Evolutionary conservation across 2,888 invertebrate species (phyloP).

Genomic region (Tinea trinotella): DNA sequence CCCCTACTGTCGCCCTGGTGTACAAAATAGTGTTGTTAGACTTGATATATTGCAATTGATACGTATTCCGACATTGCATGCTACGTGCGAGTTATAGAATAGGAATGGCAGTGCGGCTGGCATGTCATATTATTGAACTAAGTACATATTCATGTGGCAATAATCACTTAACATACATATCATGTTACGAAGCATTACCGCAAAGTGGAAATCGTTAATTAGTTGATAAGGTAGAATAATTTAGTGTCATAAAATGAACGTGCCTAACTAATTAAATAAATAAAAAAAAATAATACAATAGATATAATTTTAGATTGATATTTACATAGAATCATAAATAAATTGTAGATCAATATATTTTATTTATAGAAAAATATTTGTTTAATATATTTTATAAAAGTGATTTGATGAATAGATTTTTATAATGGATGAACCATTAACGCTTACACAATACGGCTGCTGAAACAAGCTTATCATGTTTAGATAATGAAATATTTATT

Average conservation of each 20-base stretch:
- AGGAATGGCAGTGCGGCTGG: slow-evolving; percentile 4
- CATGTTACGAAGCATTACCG: slow-evolving; percentile 3
- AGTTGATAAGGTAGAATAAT: slow-evolving; percentile 8
- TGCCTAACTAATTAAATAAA: slow-evolving; percentile 12
- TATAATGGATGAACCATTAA: background rate
- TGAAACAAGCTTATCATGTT: background rate
- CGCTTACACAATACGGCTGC: background rate
- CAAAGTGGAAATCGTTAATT: slow-evolving; percentile 7
- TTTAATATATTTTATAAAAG: slow-evolving; percentile 3
- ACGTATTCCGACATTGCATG: background rate
- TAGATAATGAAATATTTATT: background rate
- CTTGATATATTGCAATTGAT: slow-evolving; percentile 25
- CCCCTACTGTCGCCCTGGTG: slow-evolving; percentile 54
- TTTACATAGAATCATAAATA: background rate
- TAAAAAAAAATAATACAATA: background rate
- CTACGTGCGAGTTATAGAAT: background rate
- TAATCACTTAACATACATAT: slow-evolving; percentile 11
- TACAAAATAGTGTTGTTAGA: slow-evolving; percentile 58
- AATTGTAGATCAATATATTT: background rate
- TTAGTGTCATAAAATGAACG: slow-evolving; percentile 5
- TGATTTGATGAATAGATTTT: background rate
- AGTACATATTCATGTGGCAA: slow-evolving; percentile 1
- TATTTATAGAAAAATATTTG: no score
- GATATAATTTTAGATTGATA: background rate
- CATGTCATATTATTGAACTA: background rate